phyloP scores from a whole-genome alignment of 2,113 vertebrate species.

The Oxyruncus cristatus region DNA sequence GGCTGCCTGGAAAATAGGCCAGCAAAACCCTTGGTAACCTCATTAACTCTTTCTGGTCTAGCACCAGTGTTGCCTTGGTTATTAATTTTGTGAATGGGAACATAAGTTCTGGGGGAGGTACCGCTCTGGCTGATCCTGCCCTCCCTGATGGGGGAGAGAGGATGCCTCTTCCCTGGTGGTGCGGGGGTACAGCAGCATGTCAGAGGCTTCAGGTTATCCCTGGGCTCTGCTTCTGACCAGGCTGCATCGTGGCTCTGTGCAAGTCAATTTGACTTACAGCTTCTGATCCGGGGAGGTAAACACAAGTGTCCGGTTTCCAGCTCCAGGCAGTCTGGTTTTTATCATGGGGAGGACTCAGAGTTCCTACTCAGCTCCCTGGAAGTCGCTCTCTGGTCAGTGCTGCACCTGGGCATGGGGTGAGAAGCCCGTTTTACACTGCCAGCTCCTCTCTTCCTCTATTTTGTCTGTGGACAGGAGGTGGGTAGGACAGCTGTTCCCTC shows the following conservation, averaged over 20 bases:
- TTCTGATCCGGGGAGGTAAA: neutral
- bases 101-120: neutral
- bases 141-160: neutral
- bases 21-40: constrained; percentile 49
- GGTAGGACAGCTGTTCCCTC: neutral
- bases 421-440: accelerated
- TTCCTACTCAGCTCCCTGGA: neutral
- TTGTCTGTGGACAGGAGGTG: neutral
- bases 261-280: neutral
- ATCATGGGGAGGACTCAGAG: neutral
- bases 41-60: constrained; percentile 27
- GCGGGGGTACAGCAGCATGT: no score
- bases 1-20: constrained; percentile 62
- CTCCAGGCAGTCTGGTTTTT: neutral
- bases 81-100: accelerated
- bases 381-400: neutral
- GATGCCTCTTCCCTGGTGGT: neutral
- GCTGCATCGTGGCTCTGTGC: neutral
- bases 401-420: neutral
- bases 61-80: neutral
- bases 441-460: neutral
- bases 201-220: neutral
- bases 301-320: neutral
- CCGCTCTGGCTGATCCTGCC: accelerated
- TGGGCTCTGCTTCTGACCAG: accelerated